Base-by-base conservation (phyloP, 1,140 invertebrate species). In the Globodera rostochiensis region DNA sequence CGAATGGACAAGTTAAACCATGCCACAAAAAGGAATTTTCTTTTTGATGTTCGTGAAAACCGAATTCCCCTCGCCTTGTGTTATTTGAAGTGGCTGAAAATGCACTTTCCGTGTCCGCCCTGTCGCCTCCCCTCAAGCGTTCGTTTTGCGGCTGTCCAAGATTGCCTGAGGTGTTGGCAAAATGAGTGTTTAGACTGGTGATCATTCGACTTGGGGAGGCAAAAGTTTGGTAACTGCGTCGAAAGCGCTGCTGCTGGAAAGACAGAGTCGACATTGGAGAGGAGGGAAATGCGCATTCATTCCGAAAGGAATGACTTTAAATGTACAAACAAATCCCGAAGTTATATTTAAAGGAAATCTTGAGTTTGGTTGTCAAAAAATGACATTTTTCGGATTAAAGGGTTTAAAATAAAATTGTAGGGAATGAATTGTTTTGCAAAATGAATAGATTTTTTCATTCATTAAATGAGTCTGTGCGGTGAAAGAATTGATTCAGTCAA, bases 11-110 rank as follows among this genome's bases (percentile, higher is more conserved):
- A 66, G 60, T 13, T 15, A 21, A 66, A 66, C 13, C 13, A 1
- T 66, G 13, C 13, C 60, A 66, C 21, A 21, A 66, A 66, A 66
- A 15, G 13, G 60, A 15, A 21, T 66, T 13, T 66, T 66, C 13
- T 3, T 66, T 66, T 66, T 66, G n/a, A 66, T 66, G 60, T 36
- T 21, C 13, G 3, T 66, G n/a, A 66, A 66, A 66, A 66, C 3
- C 0, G n/a, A 66, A 66, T 13, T 66, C 21, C 21, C 60, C 46
- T 71, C 46, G 50, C 80, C 80, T 81, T 21, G 77, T 81, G 13
- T 69, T 73, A 21, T 57, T 82, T 50, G 80, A 81, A 21, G 80
- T 60, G 46, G 82, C 57, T n/a, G 80, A 81, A 64, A 82, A 82
- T 0, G 80, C 80, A 69, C 80, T 81, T 60, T 81, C 80, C 70